A percentile compares a stretch with the other conserved stretches of the same genome.
Conservation (phyloP, 2,797 vertebrate genomes). For the Tapirus indicus region DNA sequence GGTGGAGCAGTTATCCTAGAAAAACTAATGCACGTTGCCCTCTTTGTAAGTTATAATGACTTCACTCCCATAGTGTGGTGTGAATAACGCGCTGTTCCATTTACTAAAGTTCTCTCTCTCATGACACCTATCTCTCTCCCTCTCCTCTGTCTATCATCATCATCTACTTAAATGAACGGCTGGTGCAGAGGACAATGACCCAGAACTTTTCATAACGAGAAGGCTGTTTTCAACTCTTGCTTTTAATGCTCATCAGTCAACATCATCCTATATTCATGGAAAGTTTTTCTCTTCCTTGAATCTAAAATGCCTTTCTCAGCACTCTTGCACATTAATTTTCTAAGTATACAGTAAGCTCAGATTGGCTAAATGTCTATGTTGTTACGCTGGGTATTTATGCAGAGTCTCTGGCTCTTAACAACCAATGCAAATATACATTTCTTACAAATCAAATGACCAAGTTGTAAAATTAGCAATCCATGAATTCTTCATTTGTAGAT, state of each 20-base stretch:
- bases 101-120: not conserved
- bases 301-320: conserved; percentile 40
- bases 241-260: conserved; percentile 43
- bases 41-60: not conserved
- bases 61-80: not conserved
- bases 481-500: conserved; percentile 23
- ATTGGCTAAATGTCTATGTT: not conserved
- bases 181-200: not conserved
- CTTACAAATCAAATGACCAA: conserved; percentile 7
- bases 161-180: conserved; percentile 17
- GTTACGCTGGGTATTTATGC: conserved; percentile 12
- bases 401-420: not conserved
- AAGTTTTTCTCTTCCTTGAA: conserved; percentile 50
- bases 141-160: not conserved
- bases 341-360: not conserved
- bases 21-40: not conserved
- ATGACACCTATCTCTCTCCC: not conserved
- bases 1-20: not conserved
- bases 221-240: conserved; percentile 11
- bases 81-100: not conserved
- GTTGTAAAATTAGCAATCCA: not conserved
- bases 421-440: not conserved
- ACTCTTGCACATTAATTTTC: conserved; percentile 47
- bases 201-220: not conserved
- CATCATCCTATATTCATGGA: not conserved